A percentile compares a stretch with the other conserved stretches of the same genome.
Conservation (phyloP, 2,797 vertebrate genomes). For the Pygocentrus nattereri region DNA sequence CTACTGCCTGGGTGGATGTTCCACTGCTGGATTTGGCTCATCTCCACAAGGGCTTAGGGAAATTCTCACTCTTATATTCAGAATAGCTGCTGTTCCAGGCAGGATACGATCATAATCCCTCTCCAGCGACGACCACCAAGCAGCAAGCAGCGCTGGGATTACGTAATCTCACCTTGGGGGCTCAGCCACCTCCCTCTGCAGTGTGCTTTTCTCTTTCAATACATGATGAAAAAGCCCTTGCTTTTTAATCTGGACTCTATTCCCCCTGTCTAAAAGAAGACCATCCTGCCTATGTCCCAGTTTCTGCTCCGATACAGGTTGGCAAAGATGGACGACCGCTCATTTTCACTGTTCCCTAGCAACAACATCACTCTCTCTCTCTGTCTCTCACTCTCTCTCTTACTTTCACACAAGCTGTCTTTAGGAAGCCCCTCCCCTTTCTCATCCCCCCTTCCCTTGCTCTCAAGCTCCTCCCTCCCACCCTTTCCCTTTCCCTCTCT, state of each 20-base stretch:
- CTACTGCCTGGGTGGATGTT: neutral
- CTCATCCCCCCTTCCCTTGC: conserved; percentile 35
- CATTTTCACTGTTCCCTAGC: conserved; percentile 77
- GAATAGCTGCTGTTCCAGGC: conserved; percentile 1
- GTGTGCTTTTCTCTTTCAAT: conserved; percentile 4
- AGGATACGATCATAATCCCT: conserved; percentile 12
- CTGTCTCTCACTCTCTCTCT: conserved; percentile 51
- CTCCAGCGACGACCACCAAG: conserved; percentile 35
- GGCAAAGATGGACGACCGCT: conserved; percentile 63
- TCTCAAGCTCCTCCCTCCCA: conserved; percentile 5
- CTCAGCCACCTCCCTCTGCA: conserved; percentile 24
- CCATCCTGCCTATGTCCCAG: conserved; percentile 49
- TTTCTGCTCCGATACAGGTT: conserved; percentile 39
- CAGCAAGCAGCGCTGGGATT: conserved; percentile 65
- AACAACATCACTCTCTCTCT: conserved; percentile 75
- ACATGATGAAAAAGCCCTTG: neutral
- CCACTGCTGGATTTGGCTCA: conserved; percentile 19
- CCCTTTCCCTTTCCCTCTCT: conserved; percentile 27
- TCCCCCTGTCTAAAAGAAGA: conserved; percentile 24
- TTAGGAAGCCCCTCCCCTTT: conserved; percentile 67
- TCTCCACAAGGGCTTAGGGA: neutral
- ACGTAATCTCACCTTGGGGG: conserved; percentile 71
- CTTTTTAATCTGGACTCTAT: conserved; percentile 28
- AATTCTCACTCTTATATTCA: conserved; percentile 7
- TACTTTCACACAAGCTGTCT: conserved; percentile 56